A percentile compares a stretch with the other conserved stretches of the same genome.
Evolutionary conservation across 2,797 vertebrate genomes (phyloP).

Genomic region (Tangara arthus): DNA sequence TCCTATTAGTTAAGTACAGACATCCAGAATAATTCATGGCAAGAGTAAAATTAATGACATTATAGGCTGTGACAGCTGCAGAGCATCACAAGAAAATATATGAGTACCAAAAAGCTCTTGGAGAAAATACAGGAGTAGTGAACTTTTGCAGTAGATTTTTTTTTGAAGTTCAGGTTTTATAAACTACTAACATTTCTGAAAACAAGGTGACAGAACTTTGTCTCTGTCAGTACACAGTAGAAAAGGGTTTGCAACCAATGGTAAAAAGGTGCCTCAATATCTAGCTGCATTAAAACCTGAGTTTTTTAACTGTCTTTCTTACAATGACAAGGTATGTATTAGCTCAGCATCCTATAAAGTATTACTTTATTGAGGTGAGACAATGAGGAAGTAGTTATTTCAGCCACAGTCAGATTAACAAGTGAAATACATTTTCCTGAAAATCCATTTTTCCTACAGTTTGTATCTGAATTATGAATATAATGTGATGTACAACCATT

Average conservation of each 20-base stretch:
- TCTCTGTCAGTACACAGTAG: neutral
- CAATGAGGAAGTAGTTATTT: neutral
- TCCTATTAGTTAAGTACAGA: neutral
- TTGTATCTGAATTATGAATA: neutral
- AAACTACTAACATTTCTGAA: neutral
- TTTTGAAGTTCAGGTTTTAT: neutral
- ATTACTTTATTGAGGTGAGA: neutral
- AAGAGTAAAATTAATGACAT: neutral
- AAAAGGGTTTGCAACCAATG: neutral
- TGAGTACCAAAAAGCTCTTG: neutral
- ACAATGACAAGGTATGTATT: neutral
- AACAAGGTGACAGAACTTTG: neutral
- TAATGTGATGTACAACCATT: neutral
- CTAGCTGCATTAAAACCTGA: neutral
- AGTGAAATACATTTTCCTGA: neutral
- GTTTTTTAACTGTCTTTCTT: neutral
- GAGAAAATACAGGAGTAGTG: neutral
- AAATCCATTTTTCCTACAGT: neutral
- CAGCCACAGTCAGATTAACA: neutral
- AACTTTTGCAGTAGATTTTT: neutral
- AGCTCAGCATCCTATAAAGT: neutral
- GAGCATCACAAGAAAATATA: neutral
- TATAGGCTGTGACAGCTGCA: neutral
- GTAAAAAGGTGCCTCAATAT: neutral
- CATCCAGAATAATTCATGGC: neutral